Base-by-base conservation (phyloP, 2,888 invertebrate species). In the Melipona beecheii region DNA sequence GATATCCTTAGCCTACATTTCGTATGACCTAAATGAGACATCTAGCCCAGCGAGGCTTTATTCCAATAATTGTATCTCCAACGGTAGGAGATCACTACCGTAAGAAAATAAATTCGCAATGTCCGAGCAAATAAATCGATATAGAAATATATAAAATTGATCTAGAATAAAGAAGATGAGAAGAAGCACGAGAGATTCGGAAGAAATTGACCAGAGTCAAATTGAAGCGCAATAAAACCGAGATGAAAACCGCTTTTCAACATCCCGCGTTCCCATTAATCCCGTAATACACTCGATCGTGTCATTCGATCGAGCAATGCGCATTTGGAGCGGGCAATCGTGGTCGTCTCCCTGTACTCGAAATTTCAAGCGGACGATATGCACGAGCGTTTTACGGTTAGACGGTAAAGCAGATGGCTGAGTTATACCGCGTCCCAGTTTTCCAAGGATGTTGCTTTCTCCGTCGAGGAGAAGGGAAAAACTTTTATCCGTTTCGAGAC, bases 401-500 rank as follows among this genome's bases (percentile, higher is more conserved):
- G 9, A 11, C 4, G 17, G 19, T 4, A 49, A 21, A 11, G 70
- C 71, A 13, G n/a, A 36, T 58, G 19, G 24, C 27, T 4, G 19
- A 17, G 36, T 58, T 60, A 43, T 17, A 24, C 6, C 19, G 4
- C 31, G n/a, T 49, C 50, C 24, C 24, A 56, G 4, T 75, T 79
- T 17, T 9, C 65, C 36, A 24, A 49, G n/a, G 27, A 71, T 43
- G 54, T 36, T 81, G 56, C 54, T 62, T 75, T 36, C 19, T 21
- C 19, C 31, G 21, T 64, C 64, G 31, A 17, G 60, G 73, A 43
- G 11, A 11, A 43, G 43, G 43, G 43, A 43, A 27, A 27, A 43
- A 65, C 60, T 52, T 24, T 19, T 19, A 27, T 76, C 72, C 70
- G 60, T 31, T 27, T 15, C 5, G 62, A 74, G 76, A 71, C 43